Conservation (phyloP, 2,888 invertebrate genomes). For the Mythimna ferrago region DNA sequence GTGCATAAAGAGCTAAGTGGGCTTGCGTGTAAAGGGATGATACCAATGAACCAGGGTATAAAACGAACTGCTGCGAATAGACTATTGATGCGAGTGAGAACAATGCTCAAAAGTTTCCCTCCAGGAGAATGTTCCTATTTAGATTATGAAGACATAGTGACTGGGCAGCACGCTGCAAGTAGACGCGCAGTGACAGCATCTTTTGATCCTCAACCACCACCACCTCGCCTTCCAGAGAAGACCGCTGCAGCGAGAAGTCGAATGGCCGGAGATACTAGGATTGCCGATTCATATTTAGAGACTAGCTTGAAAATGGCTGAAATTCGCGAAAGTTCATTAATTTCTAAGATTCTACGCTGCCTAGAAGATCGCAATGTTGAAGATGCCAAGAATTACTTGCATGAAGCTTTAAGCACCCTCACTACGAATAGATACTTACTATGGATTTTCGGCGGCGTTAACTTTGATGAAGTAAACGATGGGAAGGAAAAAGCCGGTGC, state of each 20-base stretch:
- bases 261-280: conserved; percentile 77
- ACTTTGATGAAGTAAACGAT: conserved; percentile 76
- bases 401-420: conserved; percentile 75
- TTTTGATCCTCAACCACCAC: conserved; percentile 83
- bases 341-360: conserved; percentile 78
- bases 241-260: conserved; percentile 78
- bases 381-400: conserved; percentile 76
- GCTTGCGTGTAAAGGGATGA: conserved; percentile 77
- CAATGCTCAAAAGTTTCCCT: conserved; percentile 82
- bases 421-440: conserved; percentile 80
- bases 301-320: conserved; percentile 70
- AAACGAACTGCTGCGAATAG: conserved; percentile 85
- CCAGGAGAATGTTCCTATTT: conserved; percentile 77
- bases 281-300: conserved; percentile 74
- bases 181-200: conserved; percentile 85
- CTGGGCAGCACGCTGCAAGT: conserved; percentile 82
- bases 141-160: conserved; percentile 83
- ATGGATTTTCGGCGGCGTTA: conserved; percentile 81
- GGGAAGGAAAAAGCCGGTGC: conserved; percentile 72
- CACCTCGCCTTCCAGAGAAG: conserved; percentile 66
- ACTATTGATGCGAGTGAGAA: conserved; percentile 79
- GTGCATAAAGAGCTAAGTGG: conserved; percentile 84
- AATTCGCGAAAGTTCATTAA: conserved; percentile 75
- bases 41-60: conserved; percentile 84
- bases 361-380: conserved; percentile 76